Conservation (phyloP, 2,797 vertebrate species). For the Cichlasoma orientale region DNA sequence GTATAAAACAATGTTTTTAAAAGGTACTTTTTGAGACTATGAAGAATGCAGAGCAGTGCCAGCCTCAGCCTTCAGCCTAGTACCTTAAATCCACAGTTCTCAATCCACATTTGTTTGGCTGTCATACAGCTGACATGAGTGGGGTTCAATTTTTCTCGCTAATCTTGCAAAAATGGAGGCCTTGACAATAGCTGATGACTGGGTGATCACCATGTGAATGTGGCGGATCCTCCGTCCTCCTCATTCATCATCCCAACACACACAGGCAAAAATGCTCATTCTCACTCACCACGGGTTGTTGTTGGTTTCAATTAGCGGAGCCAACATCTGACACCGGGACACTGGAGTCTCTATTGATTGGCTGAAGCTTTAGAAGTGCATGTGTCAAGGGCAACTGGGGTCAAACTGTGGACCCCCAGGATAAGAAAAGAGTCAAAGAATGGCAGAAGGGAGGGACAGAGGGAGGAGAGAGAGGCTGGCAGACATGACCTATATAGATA, state of each 20-base stretch:
- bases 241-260: conserved; percentile 63
- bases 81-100: conserved; percentile 13
- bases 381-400: conserved; percentile 78
- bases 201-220: conserved; percentile 66
- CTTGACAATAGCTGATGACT: conserved; percentile 50
- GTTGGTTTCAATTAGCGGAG: conserved; percentile 73
- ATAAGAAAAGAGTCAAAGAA: conserved; percentile 64
- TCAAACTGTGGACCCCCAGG: conserved; percentile 67
- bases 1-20: not conserved
- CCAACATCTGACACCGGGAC: conserved; percentile 71
- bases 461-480: conserved; percentile 52
- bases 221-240: conserved; percentile 44
- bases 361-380: conserved; percentile 65
- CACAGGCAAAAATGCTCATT: conserved; percentile 30
- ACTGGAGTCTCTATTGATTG: conserved; percentile 72
- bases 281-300: conserved; percentile 49
- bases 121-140: conserved; percentile 25
- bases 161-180: conserved; percentile 35
- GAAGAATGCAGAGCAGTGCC: not conserved
- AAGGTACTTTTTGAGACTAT: not conserved
- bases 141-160: conserved; percentile 32
- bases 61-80: not conserved
- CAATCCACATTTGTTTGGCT: conserved; percentile 21
- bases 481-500: conserved; percentile 56
- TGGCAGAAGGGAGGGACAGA: conserved; percentile 57